Conservation (phyloP, 2,113 vertebrate species). For the Copsychus sechellarum region DNA sequence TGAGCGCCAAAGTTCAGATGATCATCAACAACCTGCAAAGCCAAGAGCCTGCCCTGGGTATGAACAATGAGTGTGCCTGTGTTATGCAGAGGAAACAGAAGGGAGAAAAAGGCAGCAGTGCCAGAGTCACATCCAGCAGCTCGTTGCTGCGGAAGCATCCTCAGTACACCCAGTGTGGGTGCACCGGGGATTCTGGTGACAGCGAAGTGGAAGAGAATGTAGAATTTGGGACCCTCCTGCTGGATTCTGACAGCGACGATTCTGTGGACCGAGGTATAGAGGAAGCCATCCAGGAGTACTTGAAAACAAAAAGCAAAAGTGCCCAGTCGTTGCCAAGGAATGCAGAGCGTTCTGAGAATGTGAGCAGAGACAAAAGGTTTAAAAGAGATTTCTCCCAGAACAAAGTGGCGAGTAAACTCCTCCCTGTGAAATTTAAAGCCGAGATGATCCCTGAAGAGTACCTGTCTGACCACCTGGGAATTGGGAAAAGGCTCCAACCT, state of each 20-base stretch:
- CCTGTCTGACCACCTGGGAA: not conserved
- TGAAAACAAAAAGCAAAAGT: slow-evolving; percentile 82
- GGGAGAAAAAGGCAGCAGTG: slow-evolving; percentile 11
- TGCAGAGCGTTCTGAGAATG: not conserved
- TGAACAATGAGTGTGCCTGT: slow-evolving; percentile 80
- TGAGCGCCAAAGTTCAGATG: slow-evolving; percentile 89
- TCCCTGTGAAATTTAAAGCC: slow-evolving; percentile 7
- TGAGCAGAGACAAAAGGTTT: not conserved
- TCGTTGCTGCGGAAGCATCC: not conserved
- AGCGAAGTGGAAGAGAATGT: not conserved
- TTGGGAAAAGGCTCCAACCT: slow-evolving; percentile 21
- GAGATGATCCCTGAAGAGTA: slow-evolving; percentile 11
- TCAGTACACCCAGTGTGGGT: not conserved
- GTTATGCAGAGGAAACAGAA: slow-evolving; percentile 68
- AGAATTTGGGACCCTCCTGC: slow-evolving; percentile 39
- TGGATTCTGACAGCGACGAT: slow-evolving; percentile 89
- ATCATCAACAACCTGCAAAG: slow-evolving; percentile 89
- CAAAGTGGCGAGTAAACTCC: not conserved
- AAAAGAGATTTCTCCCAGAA: not conserved
- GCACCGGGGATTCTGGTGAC: not conserved
- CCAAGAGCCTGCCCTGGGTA: slow-evolving; percentile 82
- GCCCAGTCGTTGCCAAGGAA: not conserved
- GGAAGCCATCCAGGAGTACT: slow-evolving; percentile 93
- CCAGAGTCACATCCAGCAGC: not conserved
- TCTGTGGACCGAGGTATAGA: slow-evolving; percentile 94